Percentiles rank a stretch among this genome's conserved stretches.
phyloP scores from a whole-genome alignment of 1,140 invertebrate genomes.

The Colletes latitarsis region DNA sequence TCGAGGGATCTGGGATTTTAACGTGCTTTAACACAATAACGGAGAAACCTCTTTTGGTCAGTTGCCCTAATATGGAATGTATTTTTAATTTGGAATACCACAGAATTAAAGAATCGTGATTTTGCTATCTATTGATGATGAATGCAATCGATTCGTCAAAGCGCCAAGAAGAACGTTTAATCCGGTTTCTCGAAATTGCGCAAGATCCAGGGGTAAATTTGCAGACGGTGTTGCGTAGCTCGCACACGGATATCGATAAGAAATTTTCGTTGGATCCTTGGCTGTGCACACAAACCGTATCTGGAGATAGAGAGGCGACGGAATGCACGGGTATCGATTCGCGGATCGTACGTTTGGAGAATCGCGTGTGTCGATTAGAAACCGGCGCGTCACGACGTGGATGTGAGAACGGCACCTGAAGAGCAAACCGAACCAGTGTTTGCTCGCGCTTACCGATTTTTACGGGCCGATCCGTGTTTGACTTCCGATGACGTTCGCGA shows the following conservation, averaged over 20 bases:
- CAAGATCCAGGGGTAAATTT: constrained; percentile 1
- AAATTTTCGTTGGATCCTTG: constrained; percentile 17
- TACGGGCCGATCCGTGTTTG: constrained; percentile 29
- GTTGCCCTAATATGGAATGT: too few relatives aligned
- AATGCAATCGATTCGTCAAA: too few relatives aligned
- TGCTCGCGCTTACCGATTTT: constrained; percentile 37
- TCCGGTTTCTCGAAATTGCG: constrained; percentile 7
- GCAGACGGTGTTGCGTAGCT: background rate
- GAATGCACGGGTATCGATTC: constrained; percentile 3
- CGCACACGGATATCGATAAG: constrained; percentile 11
- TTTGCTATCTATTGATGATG: too few relatives aligned
- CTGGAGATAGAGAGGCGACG: constrained; percentile 15
- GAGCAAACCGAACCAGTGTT: constrained; percentile 51
- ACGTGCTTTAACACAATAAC: too few relatives aligned
- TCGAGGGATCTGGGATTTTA: too few relatives aligned
- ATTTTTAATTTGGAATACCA: too few relatives aligned
- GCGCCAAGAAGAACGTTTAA: background rate
- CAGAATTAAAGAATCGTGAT: too few relatives aligned
- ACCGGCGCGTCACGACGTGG: background rate
- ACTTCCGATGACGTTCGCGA: constrained; percentile 39
- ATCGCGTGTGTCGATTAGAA: constrained; percentile 13
- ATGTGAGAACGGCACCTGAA: constrained; percentile 64
- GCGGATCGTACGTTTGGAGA: constrained; percentile 6
- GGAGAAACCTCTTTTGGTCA: too few relatives aligned
- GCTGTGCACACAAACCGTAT: background rate